phyloP scores from a whole-genome alignment of 53 echinoderm and acorn worm genomes.

The Apostichopus leukothele region DNA sequence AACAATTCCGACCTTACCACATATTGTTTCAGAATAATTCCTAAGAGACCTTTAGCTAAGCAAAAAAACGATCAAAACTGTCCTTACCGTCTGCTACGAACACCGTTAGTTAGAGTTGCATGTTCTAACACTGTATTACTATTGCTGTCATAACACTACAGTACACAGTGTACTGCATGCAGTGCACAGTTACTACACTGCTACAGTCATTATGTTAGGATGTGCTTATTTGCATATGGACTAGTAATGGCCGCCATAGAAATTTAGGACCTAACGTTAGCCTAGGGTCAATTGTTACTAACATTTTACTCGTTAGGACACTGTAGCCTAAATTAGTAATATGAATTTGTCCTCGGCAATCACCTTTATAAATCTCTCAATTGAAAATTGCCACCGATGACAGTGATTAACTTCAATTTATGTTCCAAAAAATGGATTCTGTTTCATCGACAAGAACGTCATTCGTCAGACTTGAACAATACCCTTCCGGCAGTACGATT shows the following conservation, averaged over 20 bases:
- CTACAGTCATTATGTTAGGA: slow-evolving; percentile 48
- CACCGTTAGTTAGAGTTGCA: neutral
- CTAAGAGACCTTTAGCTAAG: too few species aligned
- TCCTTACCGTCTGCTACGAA: neutral
- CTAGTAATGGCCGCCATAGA: slow-evolving; percentile 41
- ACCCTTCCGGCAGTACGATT: slow-evolving; percentile 51
- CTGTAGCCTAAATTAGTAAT: slow-evolving; percentile 28
- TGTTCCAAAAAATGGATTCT: neutral
- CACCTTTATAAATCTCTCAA: neutral
- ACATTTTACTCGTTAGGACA: slow-evolving; percentile 48
- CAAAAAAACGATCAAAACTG: too few species aligned
- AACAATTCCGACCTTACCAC: too few species aligned
- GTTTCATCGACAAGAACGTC: slow-evolving; percentile 17
- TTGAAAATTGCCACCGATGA: neutral
- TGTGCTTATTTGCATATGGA: slow-evolving; percentile 48
- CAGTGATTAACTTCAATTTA: neutral
- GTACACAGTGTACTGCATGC: neutral
- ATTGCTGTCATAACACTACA: too few species aligned
- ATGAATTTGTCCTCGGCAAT: neutral
- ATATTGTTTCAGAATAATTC: too few species aligned
- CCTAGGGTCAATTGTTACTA: slow-evolving; percentile 45
- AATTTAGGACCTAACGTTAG: slow-evolving; percentile 44
- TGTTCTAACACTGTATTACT: neutral
- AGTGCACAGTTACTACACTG: neutral
- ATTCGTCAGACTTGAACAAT: slow-evolving; percentile 36